Evolutionary conservation across 2,113 vertebrate species (phyloP), one percentile per base, ranked within the genome.

Genomic region (Bubo bubo): DNA sequence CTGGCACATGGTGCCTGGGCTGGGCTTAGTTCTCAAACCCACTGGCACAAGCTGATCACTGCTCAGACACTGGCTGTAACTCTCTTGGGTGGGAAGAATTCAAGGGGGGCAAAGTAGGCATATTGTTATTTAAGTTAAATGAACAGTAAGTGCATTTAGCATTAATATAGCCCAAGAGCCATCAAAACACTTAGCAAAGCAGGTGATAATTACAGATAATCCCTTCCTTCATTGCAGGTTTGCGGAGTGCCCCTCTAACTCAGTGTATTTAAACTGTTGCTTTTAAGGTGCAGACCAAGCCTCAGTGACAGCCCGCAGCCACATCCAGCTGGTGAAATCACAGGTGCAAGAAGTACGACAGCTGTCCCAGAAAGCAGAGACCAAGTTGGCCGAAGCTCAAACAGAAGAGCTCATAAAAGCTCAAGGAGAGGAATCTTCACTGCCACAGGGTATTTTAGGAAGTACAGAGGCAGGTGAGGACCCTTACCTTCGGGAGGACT

Each of bases 231-330:
- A 64, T 3, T 82, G 66, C 24, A 59, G 39, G 68, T 30, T 71
- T 91, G 8, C 27, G 1, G 8, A 45, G 60, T 59, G 45, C 43
- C 70, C 3, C 49, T 89, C 22, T 74, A 49, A 88, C 60, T 43
- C 27, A 9, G 3, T 1, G 60, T 37, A 34, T 83, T 49, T 20
- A 50, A 9, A 45, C 13, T 17, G 12, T 47, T 52, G 6, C 47
- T 90, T 41, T 70, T 39, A 97, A 99, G 99, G 99, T 93, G 99
- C 99, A 2, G 99, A 99, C 62, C 99, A 99, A 60, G 99, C 99
- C 12, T 99, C 98, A 0, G 35, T 99, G 50, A 98, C 98, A 0
- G 96, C 98, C 43, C 98, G 97, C 64, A 99, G 97, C 56, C 99
- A 99, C 90, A 97, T 99, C 37, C 98, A 99, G 97, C 85, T 99